Evolutionary conservation across 2,888 invertebrate genomes (phyloP).

Genomic region (Ornithoptera priamus): DNA sequence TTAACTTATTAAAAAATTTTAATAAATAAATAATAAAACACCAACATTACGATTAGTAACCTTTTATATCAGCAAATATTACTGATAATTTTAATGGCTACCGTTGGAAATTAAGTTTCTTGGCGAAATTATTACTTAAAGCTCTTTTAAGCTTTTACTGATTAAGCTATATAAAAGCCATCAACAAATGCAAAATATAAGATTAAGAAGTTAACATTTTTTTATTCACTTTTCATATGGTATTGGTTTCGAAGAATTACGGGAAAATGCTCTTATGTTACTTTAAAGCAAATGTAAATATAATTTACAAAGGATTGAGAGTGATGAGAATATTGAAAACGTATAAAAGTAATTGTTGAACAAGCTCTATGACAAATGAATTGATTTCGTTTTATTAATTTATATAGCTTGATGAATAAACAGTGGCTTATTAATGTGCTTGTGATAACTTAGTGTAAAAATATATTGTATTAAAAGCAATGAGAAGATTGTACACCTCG

Average conservation of each 20-base stretch:
- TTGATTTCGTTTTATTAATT: too few relatives aligned
- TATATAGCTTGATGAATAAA: too few relatives aligned
- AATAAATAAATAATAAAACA: slow-evolving; percentile 3
- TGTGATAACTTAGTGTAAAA: too few relatives aligned
- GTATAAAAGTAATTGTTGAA: too few relatives aligned
- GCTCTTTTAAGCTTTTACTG: background rate
- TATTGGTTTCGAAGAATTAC: background rate
- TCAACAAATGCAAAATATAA: background rate
- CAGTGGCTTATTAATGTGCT: too few relatives aligned
- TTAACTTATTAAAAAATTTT: background rate
- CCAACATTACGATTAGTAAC: background rate
- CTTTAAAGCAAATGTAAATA: too few relatives aligned
- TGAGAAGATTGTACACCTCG: too few relatives aligned
- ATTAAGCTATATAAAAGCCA: background rate
- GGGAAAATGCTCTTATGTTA: too few relatives aligned
- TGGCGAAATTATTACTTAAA: background rate
- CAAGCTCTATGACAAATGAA: too few relatives aligned
- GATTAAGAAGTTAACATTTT: background rate
- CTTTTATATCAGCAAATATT: background rate
- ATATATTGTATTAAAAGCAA: too few relatives aligned
- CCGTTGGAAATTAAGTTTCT: background rate
- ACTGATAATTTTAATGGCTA: slow-evolving; percentile 1
- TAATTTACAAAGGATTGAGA: too few relatives aligned
- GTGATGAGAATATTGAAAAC: too few relatives aligned
- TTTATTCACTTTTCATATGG: background rate